Conservation (phyloP, 1,140 invertebrate genomes). For the Idris sp. region DNA sequence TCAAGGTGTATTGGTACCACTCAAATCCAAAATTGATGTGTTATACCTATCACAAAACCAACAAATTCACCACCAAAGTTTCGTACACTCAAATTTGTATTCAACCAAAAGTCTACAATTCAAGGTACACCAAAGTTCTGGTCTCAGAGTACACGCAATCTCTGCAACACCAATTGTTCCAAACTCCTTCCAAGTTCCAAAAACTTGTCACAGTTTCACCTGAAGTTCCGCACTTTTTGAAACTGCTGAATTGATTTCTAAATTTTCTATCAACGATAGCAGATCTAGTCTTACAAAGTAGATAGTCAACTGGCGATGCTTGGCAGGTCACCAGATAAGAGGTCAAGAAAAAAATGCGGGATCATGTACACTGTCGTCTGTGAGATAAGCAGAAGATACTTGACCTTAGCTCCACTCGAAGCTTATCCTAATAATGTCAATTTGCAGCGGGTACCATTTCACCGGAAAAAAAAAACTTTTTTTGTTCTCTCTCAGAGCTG, state of each 20-base stretch:
- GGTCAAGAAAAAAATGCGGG: slow-evolving; percentile 47
- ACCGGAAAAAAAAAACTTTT: too few relatives aligned
- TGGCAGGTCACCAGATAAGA: slow-evolving; percentile 27
- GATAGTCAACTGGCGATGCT: slow-evolving; percentile 17
- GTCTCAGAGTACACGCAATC: too few relatives aligned
- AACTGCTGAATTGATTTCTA: too few relatives aligned
- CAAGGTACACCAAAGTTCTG: too few relatives aligned
- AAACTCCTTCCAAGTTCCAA: too few relatives aligned
- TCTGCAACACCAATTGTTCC: too few relatives aligned
- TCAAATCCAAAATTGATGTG: neutral
- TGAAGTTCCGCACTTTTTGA: too few relatives aligned
- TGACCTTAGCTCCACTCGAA: slow-evolving; percentile 12
- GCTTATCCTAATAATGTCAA: slow-evolving; percentile 4
- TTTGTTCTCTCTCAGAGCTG: slow-evolving; percentile 41
- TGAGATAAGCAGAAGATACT: slow-evolving; percentile 27
- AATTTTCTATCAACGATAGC: slow-evolving; percentile 4
- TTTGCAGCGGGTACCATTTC: neutral
- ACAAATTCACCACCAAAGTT: too few relatives aligned
- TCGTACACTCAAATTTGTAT: too few relatives aligned
- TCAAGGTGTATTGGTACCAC: too few relatives aligned
- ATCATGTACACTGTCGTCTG: slow-evolving; percentile 41
- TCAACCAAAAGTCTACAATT: too few relatives aligned
- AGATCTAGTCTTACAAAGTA: slow-evolving; percentile 33
- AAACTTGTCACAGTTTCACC: too few relatives aligned
- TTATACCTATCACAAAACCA: neutral